Conservation (phyloP, 2,888 invertebrate genomes). For the Lordiphosa fenestrarum region DNA sequence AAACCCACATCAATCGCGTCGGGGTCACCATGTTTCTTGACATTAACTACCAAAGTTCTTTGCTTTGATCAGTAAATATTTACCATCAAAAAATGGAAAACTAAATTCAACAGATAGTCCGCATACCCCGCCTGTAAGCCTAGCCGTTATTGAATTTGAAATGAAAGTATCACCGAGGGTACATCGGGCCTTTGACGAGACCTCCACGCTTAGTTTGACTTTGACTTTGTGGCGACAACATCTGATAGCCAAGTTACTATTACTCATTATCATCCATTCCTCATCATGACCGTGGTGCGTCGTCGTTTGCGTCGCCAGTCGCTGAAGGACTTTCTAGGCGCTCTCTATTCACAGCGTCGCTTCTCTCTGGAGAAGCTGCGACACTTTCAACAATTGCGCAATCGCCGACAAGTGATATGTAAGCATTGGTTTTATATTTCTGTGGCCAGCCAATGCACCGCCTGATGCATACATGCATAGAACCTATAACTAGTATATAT, state of each 20-base stretch:
- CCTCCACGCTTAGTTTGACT: constrained; percentile 43
- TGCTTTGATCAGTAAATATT: too few relatives aligned
- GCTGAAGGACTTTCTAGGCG: constrained; percentile 59
- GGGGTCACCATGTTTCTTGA: too few relatives aligned
- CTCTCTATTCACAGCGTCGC: constrained; percentile 49
- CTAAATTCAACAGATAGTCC: background rate
- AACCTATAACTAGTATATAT: constrained; percentile 6
- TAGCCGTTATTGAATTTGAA: constrained; percentile 19
- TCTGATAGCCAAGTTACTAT: constrained; percentile 14
- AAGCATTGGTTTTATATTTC: constrained; percentile 24
- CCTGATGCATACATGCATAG: background rate
- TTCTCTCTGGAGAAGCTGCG: constrained; percentile 58
- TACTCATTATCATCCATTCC: background rate
- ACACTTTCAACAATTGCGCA: constrained; percentile 43
- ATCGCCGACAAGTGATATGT: constrained; percentile 53
- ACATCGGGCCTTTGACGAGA: constrained; percentile 38
- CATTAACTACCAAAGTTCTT: too few relatives aligned
- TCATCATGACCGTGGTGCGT: constrained; percentile 56
- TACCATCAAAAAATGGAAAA: too few relatives aligned
- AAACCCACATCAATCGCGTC: too few relatives aligned
- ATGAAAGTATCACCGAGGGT: constrained; percentile 53
- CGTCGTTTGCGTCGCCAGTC: constrained; percentile 61
- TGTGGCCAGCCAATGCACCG: background rate
- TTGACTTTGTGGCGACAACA: constrained; percentile 48
- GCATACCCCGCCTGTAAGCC: constrained; percentile 35